A percentile compares a stretch with the other conserved stretches of the same genome.
These are phyloP conservation scores for Poeciliopsis turneri DNA, from an alignment of 2,797 vertebrate species.

Conservation along the genomic window DNA sequence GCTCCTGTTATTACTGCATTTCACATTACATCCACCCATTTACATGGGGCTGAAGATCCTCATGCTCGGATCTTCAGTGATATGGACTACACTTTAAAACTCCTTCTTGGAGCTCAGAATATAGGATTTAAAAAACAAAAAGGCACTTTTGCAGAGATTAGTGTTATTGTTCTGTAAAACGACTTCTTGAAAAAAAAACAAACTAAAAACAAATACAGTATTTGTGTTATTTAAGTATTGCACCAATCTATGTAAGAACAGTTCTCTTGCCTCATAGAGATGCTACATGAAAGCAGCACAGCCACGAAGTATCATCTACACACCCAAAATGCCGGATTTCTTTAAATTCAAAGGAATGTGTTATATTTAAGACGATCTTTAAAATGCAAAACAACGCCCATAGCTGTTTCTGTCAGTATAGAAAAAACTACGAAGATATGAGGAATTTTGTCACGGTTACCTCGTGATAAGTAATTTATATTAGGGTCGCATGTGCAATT, in stretches of 20 bases:
- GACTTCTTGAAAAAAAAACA: slow-evolving; percentile 12
- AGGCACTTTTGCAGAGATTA: slow-evolving; percentile 19
- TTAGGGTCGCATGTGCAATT: neutral
- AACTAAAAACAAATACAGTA: slow-evolving; percentile 1
- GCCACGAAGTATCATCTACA: slow-evolving; percentile 55
- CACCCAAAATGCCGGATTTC: slow-evolving; percentile 72
- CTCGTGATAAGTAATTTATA: neutral
- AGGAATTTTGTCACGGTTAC: neutral
- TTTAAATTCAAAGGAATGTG: slow-evolving; percentile 65
- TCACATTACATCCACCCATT: slow-evolving; percentile 31
- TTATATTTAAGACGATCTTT: neutral
- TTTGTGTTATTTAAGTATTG: slow-evolving; percentile 47
- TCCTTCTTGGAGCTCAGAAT: slow-evolving; percentile 20
- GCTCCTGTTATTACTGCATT: slow-evolving; percentile 51
- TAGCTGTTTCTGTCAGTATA: neutral
- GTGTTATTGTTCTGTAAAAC: slow-evolving; percentile 12
- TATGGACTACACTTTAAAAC: slow-evolving; percentile 14
- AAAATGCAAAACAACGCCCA: neutral
- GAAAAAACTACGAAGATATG: neutral
- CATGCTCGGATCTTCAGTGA: slow-evolving; percentile 12
- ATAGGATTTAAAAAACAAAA: slow-evolving; percentile 9
- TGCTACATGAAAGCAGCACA: slow-evolving; percentile 51
- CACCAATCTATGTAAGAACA: slow-evolving; percentile 26
- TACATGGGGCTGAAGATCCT: slow-evolving; percentile 24
- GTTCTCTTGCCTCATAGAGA: slow-evolving; percentile 42